Conservation (phyloP, 2,888 invertebrate species). For the Melikaiella ostensackeni region DNA sequence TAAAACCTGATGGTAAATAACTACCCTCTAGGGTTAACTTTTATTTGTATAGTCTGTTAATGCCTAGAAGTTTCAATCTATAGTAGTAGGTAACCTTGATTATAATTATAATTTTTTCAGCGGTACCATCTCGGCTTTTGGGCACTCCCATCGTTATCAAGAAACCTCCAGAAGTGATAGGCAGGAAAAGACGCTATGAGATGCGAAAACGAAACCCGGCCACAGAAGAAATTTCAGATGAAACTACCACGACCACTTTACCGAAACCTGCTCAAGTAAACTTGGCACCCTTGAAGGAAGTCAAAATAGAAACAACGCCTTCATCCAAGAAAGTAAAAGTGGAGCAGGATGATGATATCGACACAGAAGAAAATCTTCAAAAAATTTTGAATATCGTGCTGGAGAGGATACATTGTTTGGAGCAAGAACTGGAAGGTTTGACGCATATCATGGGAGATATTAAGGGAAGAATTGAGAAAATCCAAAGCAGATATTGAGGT, state of each 20-base stretch:
- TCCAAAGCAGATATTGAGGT: constrained; percentile 9
- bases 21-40: no score
- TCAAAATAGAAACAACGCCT: not conserved
- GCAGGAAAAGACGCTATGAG: constrained; percentile 10
- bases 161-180: not conserved
- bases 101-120: constrained; percentile 8
- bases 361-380: constrained; percentile 20
- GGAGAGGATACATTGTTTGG: constrained; percentile 31
- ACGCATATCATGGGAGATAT: constrained; percentile 31
- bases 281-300: no score
- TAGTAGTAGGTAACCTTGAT: no score
- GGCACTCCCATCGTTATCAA: not conserved
- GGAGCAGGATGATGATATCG: not conserved
- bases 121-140: constrained; percentile 20
- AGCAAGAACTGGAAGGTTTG: constrained; percentile 25
- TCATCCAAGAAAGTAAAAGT: not conserved
- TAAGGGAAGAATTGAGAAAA: constrained; percentile 30
- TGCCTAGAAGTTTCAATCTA: no score
- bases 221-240: not conserved
- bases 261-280: not conserved
- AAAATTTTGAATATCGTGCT: constrained; percentile 17
- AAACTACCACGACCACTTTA: not conserved
- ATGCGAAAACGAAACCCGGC: not conserved
- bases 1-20: constrained; percentile 24
- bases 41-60: no score